phyloP scores from a whole-genome alignment of 2,888 invertebrate species.

The Blera fallax region DNA sequence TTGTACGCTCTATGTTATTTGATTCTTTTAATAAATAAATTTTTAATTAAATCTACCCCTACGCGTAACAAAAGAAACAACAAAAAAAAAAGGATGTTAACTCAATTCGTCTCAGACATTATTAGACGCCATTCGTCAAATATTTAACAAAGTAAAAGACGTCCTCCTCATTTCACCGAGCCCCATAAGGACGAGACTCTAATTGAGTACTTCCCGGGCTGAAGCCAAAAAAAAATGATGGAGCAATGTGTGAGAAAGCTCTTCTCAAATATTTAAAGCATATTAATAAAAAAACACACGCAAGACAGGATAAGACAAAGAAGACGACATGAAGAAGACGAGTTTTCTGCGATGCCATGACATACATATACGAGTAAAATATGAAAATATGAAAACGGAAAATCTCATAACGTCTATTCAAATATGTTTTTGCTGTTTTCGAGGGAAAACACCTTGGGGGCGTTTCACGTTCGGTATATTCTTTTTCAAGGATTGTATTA shows the following conservation, averaged over 20 bases:
- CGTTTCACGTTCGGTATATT: conserved; percentile 42
- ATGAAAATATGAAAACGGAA: conserved; percentile 73
- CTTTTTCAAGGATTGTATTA: conserved; percentile 33
- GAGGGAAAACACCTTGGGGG: conserved; percentile 69
- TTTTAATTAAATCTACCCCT: conserved; percentile 37
- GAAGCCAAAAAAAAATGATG: neutral
- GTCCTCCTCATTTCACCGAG: conserved; percentile 9
- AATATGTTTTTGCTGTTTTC: conserved; percentile 74
- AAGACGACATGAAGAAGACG: conserved; percentile 51
- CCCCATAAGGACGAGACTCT: conserved; percentile 23
- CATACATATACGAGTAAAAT: conserved; percentile 52
- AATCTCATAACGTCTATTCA: conserved; percentile 75
- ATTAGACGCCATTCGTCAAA: conserved; percentile 40
- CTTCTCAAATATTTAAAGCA: conserved; percentile 70
- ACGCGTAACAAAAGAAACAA: too few species aligned
- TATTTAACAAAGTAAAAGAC: conserved; percentile 52
- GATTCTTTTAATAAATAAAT: neutral
- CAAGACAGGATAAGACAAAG: conserved; percentile 60
- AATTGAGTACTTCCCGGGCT: conserved; percentile 34
- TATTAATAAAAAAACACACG: conserved; percentile 46
- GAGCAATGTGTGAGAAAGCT: conserved; percentile 56
- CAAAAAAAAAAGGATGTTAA: neutral
- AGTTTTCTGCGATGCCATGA: conserved; percentile 36
- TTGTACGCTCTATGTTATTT: neutral
- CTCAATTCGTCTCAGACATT: conserved; percentile 15